Percentiles rank a stretch among this genome's conserved stretches.
Evolutionary conservation across 1,140 invertebrate species (phyloP).

Genomic region (Drosophila micromelanica): DNA sequence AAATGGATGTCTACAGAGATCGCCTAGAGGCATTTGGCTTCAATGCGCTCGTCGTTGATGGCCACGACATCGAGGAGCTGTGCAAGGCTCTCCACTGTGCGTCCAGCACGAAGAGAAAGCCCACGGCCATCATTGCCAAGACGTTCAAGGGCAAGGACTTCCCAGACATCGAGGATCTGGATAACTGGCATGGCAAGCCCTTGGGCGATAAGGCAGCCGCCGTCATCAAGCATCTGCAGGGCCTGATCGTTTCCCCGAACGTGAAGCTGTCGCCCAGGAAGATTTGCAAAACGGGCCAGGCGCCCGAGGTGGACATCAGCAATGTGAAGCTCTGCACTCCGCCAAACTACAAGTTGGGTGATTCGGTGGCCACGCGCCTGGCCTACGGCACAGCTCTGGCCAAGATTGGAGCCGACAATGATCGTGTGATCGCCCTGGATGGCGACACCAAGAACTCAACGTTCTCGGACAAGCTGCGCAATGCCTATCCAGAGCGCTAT

Average conservation of each 20-base stretch:
- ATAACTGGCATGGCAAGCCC: conserved; percentile 99
- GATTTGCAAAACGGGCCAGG: conserved; percentile 89
- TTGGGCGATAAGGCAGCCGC: conserved; percentile 92
- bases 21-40: conserved; percentile 96
- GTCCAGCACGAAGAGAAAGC: conserved; percentile 90
- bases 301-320: conserved; percentile 89
- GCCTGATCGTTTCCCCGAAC: conserved; percentile 87
- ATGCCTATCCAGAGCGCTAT: conserved; percentile 91
- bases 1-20: conserved; percentile 95
- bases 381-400: conserved; percentile 97
- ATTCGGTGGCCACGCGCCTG: conserved; percentile 94
- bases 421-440: conserved; percentile 95
- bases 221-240: conserved; percentile 90
- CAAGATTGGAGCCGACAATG: conserved; percentile 94
- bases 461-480: conserved; percentile 96
- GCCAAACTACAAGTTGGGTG: conserved; percentile 93
- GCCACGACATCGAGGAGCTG: conserved; percentile 96
- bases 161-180: conserved; percentile 93
- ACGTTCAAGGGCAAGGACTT: conserved; percentile 98
- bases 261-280: conserved; percentile 87
- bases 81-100: conserved; percentile 95
- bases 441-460: conserved; percentile 99
- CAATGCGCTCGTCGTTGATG: conserved; percentile 97
- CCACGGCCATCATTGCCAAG: conserved; percentile 97
- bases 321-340: conserved; percentile 92